Evolutionary conservation across 2,888 invertebrate genomes (phyloP).

Genomic region (Electrophaes corylata): DNA sequence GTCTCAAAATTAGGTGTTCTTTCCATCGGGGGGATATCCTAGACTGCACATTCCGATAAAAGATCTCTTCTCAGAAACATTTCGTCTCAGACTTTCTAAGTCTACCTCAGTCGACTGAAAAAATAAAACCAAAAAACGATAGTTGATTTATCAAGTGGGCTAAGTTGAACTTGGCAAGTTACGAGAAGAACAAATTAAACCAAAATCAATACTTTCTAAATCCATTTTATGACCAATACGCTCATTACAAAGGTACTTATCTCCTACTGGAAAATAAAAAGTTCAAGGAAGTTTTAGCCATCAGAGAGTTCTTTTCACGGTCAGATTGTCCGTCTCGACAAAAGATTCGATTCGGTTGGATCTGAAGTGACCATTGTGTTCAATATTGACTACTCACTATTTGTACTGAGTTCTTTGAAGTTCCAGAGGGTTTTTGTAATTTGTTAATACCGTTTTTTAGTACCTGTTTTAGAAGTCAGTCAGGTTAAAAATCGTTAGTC

Average conservation of each 20-base stretch:
- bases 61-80: too few relatives aligned
- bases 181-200: neutral
- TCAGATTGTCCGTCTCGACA: conserved; percentile 46
- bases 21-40: too few relatives aligned
- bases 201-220: neutral
- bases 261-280: conserved; percentile 34
- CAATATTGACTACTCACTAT: conserved; percentile 62
- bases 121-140: neutral
- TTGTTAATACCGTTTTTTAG: conserved; percentile 27
- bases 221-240: neutral
- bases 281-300: conserved; percentile 17
- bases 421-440: conserved; percentile 34
- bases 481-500: neutral
- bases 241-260: conserved; percentile 13
- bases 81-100: too few relatives aligned
- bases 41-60: too few relatives aligned
- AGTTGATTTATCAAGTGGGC: neutral
- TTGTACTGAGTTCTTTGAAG: conserved; percentile 65
- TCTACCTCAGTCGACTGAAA: too few relatives aligned
- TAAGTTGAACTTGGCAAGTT: neutral
- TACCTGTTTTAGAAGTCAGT: neutral
- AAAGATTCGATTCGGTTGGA: conserved; percentile 68
- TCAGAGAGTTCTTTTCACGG: conserved; percentile 38
- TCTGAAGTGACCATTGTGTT: conserved; percentile 38
- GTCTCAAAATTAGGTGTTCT: too few relatives aligned